Percentiles rank a stretch among this genome's conserved stretches.
These are phyloP conservation scores for Apodemus speciosus DNA, from an alignment of 2,113 vertebrate genomes.

Conservation along the genomic window DNA sequence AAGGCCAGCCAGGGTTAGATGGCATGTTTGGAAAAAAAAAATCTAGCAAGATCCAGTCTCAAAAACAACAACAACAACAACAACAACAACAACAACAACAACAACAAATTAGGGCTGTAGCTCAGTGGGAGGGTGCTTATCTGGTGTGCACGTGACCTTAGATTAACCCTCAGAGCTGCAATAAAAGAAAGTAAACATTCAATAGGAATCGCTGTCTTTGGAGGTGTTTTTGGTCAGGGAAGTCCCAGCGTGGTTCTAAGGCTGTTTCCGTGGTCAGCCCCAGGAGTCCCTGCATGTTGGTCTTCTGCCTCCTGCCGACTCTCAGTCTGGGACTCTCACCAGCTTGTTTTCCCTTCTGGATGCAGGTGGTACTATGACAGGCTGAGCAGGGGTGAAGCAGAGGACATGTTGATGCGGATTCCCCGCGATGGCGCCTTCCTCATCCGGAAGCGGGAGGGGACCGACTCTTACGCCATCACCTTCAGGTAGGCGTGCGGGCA, in stretches of 20 bases:
- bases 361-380: constrained; percentile 95
- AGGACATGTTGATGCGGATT: constrained; percentile 95
- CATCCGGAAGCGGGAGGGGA: constrained; percentile 93
- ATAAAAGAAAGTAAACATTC: not conserved
- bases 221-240: not conserved
- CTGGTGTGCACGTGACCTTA: not conserved
- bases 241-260: not conserved
- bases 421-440: constrained; percentile 98
- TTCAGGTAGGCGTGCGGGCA: constrained; percentile 88
- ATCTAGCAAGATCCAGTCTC: not conserved
- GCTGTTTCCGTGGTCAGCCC: not conserved
- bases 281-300: fast-evolving
- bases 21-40: not conserved
- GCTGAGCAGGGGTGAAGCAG: constrained; percentile 95
- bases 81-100: not conserved
- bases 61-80: not conserved
- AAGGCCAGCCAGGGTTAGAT: not conserved
- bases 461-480: constrained; percentile 95
- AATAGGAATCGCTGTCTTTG: not conserved
- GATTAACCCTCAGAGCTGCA: not conserved
- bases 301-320: not conserved
- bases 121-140: not conserved
- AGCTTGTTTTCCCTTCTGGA: not conserved
- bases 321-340: constrained; percentile 24
- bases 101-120: not conserved